A percentile compares a stretch with the other conserved stretches of the same genome.
phyloP scores from a whole-genome alignment of 2,888 invertebrate genomes.

The Athalia rosae region DNA sequence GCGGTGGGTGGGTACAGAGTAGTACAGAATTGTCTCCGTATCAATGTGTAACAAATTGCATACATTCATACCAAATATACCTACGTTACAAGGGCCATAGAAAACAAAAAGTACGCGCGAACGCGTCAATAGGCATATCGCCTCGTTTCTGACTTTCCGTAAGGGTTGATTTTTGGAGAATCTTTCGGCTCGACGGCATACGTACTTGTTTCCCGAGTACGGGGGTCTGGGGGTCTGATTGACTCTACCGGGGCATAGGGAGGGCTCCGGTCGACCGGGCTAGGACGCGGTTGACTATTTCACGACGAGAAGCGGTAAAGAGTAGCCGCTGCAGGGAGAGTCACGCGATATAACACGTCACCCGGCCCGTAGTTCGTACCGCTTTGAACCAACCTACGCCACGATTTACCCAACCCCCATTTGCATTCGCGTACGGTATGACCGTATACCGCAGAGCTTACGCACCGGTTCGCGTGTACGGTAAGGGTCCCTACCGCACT shows the following conservation, averaged over 20 bases:
- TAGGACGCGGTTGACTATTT: conserved; percentile 14
- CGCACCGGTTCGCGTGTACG: conserved; percentile 16
- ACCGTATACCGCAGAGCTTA: neutral
- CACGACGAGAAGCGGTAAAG: conserved; percentile 14
- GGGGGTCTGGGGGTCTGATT: too few relatives aligned
- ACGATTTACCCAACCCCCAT: conserved; percentile 46
- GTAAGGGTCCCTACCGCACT: neutral
- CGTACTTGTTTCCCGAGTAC: too few relatives aligned
- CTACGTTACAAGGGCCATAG: too few relatives aligned
- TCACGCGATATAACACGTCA: conserved; percentile 67
- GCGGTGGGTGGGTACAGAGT: neutral
- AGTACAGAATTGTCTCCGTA: neutral
- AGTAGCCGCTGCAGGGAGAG: conserved; percentile 50
- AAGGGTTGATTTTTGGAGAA: too few relatives aligned
- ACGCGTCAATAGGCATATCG: neutral
- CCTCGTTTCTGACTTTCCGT: too few relatives aligned
- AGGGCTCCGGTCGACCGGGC: neutral
- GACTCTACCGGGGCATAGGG: too few relatives aligned
- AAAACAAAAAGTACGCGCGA: too few relatives aligned
- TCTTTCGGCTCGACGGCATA: too few relatives aligned
- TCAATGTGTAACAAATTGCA: too few relatives aligned
- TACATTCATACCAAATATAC: too few relatives aligned
- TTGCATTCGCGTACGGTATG: conserved; percentile 9
- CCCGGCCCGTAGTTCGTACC: conserved; percentile 55
- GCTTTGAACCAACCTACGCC: conserved; percentile 63